Evolutionary conservation across 2,888 invertebrate species (phyloP).

Genomic region (Schizotus pectinicornis): DNA sequence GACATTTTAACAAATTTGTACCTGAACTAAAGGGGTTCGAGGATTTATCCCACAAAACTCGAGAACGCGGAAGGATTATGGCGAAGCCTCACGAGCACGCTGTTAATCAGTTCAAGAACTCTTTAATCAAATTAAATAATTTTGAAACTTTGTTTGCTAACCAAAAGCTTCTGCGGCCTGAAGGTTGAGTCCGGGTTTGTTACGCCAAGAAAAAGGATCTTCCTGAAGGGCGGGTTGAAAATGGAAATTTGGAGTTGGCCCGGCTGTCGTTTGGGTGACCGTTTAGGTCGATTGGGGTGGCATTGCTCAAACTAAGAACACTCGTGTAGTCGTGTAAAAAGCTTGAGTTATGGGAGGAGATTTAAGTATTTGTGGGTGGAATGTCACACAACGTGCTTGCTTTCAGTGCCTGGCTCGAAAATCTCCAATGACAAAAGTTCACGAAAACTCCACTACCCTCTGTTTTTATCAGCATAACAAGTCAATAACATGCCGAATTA

Average conservation of each 20-base stretch:
- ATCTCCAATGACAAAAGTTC: constrained; percentile 36
- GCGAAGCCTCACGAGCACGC: no score
- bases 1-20: no score
- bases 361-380: constrained; percentile 33
- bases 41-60: no score
- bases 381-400: constrained; percentile 33
- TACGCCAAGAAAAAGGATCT: neutral
- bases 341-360: constrained; percentile 30
- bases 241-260: no score
- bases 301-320: constrained; percentile 7
- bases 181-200: neutral
- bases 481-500: constrained; percentile 28
- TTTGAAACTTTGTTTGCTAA: no score
- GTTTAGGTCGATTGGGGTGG: no score
- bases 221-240: neutral
- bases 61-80: no score
- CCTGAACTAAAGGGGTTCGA: no score
- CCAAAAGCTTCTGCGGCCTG: no score
- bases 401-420: constrained; percentile 42
- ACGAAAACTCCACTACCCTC: constrained; percentile 28
- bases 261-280: no score
- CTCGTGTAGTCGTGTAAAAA: constrained; percentile 31
- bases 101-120: no score
- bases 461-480: constrained; percentile 24
- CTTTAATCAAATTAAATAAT: no score